Evolutionary conservation across 2,113 vertebrate genomes (phyloP).

Genomic region (Salvelinus fontinalis): DNA sequence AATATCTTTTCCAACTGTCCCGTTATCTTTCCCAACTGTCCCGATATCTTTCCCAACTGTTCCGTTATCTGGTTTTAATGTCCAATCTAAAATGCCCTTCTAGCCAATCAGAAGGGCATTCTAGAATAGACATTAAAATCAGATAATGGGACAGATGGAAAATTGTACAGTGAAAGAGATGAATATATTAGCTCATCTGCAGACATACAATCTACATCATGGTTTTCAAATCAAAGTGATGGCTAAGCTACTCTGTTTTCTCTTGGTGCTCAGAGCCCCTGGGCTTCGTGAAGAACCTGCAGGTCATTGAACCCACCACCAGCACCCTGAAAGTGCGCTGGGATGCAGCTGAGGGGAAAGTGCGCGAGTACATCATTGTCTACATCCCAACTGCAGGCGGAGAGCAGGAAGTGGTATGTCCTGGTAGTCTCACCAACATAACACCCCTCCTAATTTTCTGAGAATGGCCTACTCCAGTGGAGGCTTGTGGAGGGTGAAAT

Average conservation of each 20-base stretch:
- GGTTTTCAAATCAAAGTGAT: neutral
- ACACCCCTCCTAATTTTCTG: neutral
- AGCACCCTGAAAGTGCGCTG: conserved; percentile 90
- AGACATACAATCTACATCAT: neutral
- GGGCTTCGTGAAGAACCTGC: conserved; percentile 85
- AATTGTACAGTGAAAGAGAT: neutral
- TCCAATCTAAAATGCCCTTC: too few species aligned
- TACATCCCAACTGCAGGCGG: conserved; percentile 80
- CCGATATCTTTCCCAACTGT: too few species aligned
- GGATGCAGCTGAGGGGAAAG: conserved; percentile 88
- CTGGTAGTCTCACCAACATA: conserved; percentile 38
- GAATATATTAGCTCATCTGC: too few species aligned
- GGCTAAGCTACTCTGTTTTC: neutral
- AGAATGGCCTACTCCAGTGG: neutral
- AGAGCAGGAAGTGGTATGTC: conserved; percentile 83
- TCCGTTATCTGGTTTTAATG: too few species aligned
- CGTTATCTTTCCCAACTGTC: too few species aligned
- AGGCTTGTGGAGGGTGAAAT: too few species aligned
- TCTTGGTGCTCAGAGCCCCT: conserved; percentile 77
- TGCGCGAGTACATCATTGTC: conserved; percentile 88
- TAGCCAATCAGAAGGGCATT: too few species aligned
- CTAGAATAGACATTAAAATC: too few species aligned
- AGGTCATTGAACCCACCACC: conserved; percentile 90
- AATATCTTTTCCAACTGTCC: too few species aligned
- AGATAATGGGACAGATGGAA: neutral